Percentiles rank a stretch among this genome's conserved stretches.
Conservation (phyloP, 2,113 vertebrate species). For the Mola mola region DNA sequence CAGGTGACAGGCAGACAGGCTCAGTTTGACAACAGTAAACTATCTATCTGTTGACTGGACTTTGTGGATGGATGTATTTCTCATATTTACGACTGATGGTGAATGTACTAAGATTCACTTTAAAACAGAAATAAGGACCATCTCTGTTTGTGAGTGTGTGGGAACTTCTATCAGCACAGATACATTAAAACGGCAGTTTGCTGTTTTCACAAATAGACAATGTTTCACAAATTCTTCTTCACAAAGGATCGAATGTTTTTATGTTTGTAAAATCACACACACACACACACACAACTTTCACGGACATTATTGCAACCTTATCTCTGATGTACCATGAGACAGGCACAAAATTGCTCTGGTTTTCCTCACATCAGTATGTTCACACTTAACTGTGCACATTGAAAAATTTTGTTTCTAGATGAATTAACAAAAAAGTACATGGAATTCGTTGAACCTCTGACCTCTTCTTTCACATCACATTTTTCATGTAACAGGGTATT, state of each 20-base stretch:
- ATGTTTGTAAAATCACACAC: neutral
- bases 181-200: constrained; percentile 15
- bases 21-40: too few relatives aligned
- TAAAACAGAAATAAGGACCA: constrained; percentile 27
- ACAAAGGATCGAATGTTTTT: constrained; percentile 17
- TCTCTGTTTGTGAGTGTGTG: constrained; percentile 3
- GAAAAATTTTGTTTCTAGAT: neutral
- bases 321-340: constrained; percentile 34
- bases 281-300: neutral
- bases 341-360: too few relatives aligned
- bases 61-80: neutral
- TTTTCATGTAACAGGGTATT: constrained; percentile 1
- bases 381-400: neutral
- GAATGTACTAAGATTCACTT: constrained; percentile 2
- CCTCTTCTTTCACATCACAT: neutral
- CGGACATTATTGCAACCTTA: constrained; percentile 19
- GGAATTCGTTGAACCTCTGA: too few relatives aligned
- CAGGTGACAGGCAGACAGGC: constrained; percentile 8
- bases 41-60: too few relatives aligned
- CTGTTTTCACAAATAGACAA: constrained; percentile 10
- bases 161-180: constrained; percentile 13
- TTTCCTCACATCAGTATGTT: too few relatives aligned
- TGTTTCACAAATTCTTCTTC: constrained; percentile 29
- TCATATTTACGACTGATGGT: neutral
- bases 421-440: too few relatives aligned